Evolutionary conservation across 2,888 invertebrate genomes (phyloP).

Genomic region (Dryobotodes eremita): DNA sequence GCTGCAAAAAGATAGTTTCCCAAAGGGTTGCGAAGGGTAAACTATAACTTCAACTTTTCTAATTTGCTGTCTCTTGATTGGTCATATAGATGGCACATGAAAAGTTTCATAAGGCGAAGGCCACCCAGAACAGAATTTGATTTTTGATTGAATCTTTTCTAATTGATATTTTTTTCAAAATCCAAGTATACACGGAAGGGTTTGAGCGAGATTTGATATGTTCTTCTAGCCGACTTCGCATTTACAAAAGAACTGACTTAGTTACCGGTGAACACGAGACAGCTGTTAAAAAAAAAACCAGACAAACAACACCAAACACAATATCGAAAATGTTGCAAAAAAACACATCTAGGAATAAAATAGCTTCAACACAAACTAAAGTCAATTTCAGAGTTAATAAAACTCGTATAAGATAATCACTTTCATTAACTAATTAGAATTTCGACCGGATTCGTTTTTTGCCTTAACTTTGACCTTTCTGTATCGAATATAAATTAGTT

Average conservation of each 20-base stretch:
- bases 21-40: not conserved
- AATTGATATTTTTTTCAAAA: not conserved
- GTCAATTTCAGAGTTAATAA: not conserved
- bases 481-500: slow-evolving; percentile 18
- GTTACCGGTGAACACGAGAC: not conserved
- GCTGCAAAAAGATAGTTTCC: slow-evolving; percentile 15
- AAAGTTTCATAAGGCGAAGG: not conserved
- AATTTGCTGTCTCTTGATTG: slow-evolving; percentile 6
- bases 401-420: slow-evolving; percentile 9
- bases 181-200: not conserved
- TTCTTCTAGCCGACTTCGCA: not conserved
- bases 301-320: not conserved
- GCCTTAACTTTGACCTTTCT: slow-evolving; percentile 17
- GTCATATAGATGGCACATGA: not conserved
- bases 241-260: not conserved
- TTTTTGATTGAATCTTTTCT: not conserved
- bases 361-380: not conserved
- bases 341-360: not conserved
- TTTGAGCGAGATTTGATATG: not conserved
- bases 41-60: slow-evolving; percentile 12
- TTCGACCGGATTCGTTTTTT: not conserved
- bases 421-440: slow-evolving; percentile 29
- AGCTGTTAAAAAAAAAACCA: not conserved
- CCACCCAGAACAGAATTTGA: not conserved
- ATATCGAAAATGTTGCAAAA: not conserved